Evolutionary conservation across 1,140 invertebrate species (phyloP).

Genomic region (Augochlora pura): DNA sequence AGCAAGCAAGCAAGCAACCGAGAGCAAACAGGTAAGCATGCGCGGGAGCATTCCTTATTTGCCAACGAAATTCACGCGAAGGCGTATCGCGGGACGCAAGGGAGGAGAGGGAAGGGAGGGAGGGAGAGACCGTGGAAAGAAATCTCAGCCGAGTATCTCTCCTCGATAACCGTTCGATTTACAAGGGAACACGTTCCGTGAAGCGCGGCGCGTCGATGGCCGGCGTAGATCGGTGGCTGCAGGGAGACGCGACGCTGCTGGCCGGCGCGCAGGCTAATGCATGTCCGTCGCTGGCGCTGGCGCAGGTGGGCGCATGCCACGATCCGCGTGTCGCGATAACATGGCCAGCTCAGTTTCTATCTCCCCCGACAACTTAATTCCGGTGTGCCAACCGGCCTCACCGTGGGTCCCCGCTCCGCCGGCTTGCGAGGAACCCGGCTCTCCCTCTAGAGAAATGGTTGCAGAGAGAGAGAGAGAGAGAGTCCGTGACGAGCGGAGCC

Average conservation of each 20-base stretch:
- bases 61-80: slow-evolving; percentile 2
- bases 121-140: slow-evolving; percentile 6
- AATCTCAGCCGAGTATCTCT: slow-evolving; percentile 7
- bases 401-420: neutral
- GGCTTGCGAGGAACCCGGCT: neutral
- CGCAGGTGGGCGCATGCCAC: slow-evolving; percentile 70
- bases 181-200: neutral
- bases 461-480: too few relatives aligned
- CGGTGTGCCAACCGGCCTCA: slow-evolving; percentile 38
- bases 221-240: slow-evolving; percentile 16
- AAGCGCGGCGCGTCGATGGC: slow-evolving; percentile 1
- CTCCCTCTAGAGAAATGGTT: neutral
- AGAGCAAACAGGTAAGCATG: neutral
- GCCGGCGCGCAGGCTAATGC: slow-evolving; percentile 38
- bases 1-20: neutral
- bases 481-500: neutral
- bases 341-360: slow-evolving; percentile 62
- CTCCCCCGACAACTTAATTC: slow-evolving; percentile 74
- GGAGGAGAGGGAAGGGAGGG: too few relatives aligned
- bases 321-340: slow-evolving; percentile 73
- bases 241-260: too few relatives aligned
- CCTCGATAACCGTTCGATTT: slow-evolving; percentile 8
- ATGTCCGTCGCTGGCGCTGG: slow-evolving; percentile 22
- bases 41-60: neutral
- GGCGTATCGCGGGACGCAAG: neutral